phyloP scores from a whole-genome alignment of 2,888 invertebrate genomes.

The Polyommatus icarus region DNA sequence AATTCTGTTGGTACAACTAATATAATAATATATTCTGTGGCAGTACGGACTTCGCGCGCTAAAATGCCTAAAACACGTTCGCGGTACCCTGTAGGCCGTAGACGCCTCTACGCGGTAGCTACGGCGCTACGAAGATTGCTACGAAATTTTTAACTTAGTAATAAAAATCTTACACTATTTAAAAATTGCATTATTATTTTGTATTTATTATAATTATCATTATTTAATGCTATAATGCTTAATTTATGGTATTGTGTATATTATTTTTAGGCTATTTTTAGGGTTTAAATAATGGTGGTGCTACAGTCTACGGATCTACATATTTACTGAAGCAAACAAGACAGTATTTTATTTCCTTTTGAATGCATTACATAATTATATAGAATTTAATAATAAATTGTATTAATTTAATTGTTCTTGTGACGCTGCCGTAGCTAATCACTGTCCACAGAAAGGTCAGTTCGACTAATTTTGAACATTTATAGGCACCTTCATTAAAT shows the following conservation, averaged over 20 bases:
- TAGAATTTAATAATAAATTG: neutral
- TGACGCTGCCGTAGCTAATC: neutral
- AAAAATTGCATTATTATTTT: too few relatives aligned
- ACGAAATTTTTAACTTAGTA: neutral
- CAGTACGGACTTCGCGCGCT: too few relatives aligned
- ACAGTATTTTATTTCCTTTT: too few relatives aligned
- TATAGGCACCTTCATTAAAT: neutral
- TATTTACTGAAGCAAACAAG: too few relatives aligned
- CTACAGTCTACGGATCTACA: too few relatives aligned
- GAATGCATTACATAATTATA: neutral
- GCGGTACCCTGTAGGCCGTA: neutral
- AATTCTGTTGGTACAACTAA: too few relatives aligned
- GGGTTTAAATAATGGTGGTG: too few relatives aligned
- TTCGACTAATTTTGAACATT: neutral
- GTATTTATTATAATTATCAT: neutral
- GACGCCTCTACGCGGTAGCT: neutral
- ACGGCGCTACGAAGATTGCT: neutral
- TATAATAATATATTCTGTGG: too few relatives aligned
- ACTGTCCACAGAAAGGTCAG: conserved; percentile 8
- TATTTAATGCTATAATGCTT: too few relatives aligned
- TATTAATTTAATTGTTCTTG: neutral
- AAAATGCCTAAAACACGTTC: neutral
- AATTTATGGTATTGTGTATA: too few relatives aligned
- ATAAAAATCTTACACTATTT: too few relatives aligned
- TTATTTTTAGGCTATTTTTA: too few relatives aligned